Base-by-base conservation (phyloP, 1,140 invertebrate species). In the Drosophila simulans region DNA sequence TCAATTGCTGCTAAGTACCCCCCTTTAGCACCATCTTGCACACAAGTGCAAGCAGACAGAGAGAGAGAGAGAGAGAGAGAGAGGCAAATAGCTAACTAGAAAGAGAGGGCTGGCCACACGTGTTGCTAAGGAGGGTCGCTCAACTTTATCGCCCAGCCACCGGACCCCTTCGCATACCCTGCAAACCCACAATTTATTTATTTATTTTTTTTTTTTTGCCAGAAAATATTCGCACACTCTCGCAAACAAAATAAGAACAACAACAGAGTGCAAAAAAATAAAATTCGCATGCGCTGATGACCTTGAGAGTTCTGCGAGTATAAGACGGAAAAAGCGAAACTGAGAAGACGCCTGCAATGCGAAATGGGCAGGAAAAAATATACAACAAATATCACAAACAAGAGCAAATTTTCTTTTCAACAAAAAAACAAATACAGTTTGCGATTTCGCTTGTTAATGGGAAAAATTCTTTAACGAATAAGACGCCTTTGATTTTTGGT, bases 71-170 rank as follows among this genome's bases (percentile, higher is more conserved):
- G 25, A 39, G 37, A 48, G 59, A 52, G 20, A 27, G 25, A 39
- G 31, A 64, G 15, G 15, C n/a, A 27, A 8, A 1, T 31, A 43
- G 37, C 35, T 40, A 54, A 46, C 25, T 13, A 39, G 62, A 66
- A n/a, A 31, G n/a, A 31, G 59, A 52, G 20, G 17, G 22, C 42
- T 31, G 48, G 54, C 25, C 63, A 39, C 63, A 48, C 66, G 63
- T 55, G 66, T 70, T 70, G 66, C 64, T 69, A 70, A 45, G 66
- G 66, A 68, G 66, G 66, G 66, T 69, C 66, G 66, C 63, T 69
- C 66, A 69, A 69, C 65, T 68, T 52, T 55, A 45, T 27, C 63
- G 35, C 65, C 39, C 22, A 39, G 8, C 15, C 11, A 39, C 35
- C 37, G 13, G 22, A 20, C 15, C 34, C 42, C n/a, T 62, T 20